Conservation (phyloP, 2,797 vertebrate genomes). For the Sparidentex hasta region DNA sequence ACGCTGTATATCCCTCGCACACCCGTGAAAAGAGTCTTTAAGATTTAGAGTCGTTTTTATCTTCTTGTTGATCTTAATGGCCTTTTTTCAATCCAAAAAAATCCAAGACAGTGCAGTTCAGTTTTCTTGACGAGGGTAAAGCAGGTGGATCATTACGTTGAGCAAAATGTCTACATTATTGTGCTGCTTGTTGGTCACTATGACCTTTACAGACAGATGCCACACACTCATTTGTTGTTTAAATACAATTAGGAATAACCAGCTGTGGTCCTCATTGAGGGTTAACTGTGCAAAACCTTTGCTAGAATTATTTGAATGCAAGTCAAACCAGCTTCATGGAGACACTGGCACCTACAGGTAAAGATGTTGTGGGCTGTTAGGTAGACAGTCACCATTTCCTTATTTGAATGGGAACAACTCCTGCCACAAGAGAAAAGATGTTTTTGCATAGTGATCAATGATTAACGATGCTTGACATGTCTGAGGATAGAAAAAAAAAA, state of each 20-base stretch:
- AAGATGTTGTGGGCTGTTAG: background rate
- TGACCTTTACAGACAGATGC: slow-evolving; percentile 28
- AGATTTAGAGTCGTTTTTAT: background rate
- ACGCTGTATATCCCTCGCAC: background rate
- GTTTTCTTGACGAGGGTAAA: background rate
- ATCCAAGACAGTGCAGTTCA: background rate
- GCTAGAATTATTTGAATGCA: background rate
- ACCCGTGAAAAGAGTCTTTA: background rate
- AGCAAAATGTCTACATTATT: background rate
- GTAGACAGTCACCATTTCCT: slow-evolving; percentile 17
- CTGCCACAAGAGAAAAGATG: slow-evolving; percentile 5
- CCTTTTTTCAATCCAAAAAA: background rate
- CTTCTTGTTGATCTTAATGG: background rate
- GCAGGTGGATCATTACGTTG: slow-evolving; percentile 6
- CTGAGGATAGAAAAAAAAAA: slow-evolving; percentile 14
- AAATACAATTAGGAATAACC: slow-evolving; percentile 23
- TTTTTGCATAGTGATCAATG: slow-evolving; percentile 30
- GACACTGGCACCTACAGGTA: background rate
- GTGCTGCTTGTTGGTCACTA: slow-evolving; percentile 11
- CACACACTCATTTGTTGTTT: background rate
- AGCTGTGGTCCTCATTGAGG: slow-evolving; percentile 12
- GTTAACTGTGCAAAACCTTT: background rate
- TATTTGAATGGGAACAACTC: slow-evolving; percentile 32
- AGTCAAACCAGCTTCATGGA: background rate
- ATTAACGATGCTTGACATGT: slow-evolving; percentile 31